These are phyloP conservation scores for Amazona vittata DNA, from an alignment of 2,113 vertebrate species.

Conservation along the genomic window DNA sequence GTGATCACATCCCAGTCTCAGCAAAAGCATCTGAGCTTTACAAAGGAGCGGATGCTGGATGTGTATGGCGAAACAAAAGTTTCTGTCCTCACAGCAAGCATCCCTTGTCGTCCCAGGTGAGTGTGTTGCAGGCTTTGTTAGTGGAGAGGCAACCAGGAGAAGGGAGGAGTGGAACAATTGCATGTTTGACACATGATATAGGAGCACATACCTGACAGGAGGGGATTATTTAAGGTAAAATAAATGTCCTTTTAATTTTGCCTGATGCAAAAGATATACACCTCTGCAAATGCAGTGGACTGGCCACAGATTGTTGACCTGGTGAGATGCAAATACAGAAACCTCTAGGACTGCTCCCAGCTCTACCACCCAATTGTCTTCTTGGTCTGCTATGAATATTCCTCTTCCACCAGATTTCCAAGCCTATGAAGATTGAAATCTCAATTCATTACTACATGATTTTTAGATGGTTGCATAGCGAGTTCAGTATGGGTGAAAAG, in stretches of 20 bases:
- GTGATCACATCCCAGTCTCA: background rate
- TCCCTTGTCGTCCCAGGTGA: background rate
- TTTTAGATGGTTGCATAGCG: background rate
- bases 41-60: background rate
- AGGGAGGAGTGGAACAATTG: background rate
- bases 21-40: background rate
- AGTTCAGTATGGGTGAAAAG: background rate
- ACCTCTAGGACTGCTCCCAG: background rate
- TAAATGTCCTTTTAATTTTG: background rate
- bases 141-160: background rate
- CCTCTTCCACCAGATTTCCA: background rate
- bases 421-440: background rate
- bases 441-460: background rate
- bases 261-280: background rate
- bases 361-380: background rate
- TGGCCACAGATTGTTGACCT: background rate
- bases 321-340: background rate
- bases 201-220: background rate
- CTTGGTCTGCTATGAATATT: background rate
- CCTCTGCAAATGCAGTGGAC: background rate
- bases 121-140: background rate
- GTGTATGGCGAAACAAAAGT: background rate
- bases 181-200: background rate
- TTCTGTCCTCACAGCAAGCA: background rate
- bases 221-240: background rate